These are phyloP conservation scores for Molossus molossus DNA, from an alignment of 2,797 vertebrate species.

Conservation along the genomic window DNA sequence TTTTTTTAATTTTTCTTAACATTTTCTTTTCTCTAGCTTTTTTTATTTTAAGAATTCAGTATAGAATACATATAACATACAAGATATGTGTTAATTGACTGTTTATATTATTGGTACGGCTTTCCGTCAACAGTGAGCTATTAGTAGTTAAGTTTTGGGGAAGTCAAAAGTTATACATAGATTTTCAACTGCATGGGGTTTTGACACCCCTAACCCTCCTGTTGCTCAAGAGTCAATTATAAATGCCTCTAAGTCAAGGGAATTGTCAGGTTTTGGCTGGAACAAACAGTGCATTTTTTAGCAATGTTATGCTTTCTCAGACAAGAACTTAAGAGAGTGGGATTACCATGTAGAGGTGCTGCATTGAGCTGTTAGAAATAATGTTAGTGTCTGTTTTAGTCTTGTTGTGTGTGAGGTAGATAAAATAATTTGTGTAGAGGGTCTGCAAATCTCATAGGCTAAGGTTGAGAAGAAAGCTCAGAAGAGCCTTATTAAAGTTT, in stretches of 20 bases:
- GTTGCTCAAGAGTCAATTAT: neutral
- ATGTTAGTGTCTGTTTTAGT: neutral
- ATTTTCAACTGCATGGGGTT: neutral
- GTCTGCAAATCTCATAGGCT: neutral
- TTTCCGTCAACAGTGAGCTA: neutral
- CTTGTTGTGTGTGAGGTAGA: neutral
- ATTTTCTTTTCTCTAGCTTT: neutral
- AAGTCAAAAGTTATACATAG: neutral
- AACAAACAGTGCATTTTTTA: neutral
- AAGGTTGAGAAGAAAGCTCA: conserved; percentile 17
- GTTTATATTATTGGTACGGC: neutral
- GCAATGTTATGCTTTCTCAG: neutral
- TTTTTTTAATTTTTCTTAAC: neutral
- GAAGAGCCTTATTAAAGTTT: neutral
- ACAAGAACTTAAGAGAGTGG: neutral
- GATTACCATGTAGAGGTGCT: neutral
- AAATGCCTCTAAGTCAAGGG: conserved; percentile 39
- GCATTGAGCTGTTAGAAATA: neutral
- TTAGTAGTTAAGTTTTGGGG: neutral
- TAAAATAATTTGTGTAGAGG: neutral
- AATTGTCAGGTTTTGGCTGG: neutral
- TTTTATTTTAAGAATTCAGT: neutral
- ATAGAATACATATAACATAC: neutral
- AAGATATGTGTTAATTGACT: neutral
- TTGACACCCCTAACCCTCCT: neutral